Conservation (phyloP, 2,113 vertebrate species). For the Heptranchias perlo region DNA sequence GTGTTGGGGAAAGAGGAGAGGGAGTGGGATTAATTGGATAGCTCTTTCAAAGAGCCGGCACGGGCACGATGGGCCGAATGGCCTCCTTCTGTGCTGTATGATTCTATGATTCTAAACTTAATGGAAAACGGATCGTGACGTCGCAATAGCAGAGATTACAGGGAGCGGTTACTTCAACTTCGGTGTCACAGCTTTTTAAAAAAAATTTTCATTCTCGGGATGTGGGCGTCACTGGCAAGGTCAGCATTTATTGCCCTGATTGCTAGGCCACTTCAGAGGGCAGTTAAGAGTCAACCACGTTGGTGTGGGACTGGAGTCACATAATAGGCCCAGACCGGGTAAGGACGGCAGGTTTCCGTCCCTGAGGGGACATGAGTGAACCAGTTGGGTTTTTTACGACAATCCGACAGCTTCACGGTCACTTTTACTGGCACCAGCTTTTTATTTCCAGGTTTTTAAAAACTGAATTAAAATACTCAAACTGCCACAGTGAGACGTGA, state of each 20-base stretch:
- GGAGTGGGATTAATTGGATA: background rate
- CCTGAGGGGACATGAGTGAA: background rate
- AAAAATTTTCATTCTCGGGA: background rate
- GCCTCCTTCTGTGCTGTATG: background rate
- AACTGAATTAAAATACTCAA: background rate
- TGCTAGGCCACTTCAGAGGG: background rate
- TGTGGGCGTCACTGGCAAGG: background rate
- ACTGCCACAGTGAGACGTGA: background rate
- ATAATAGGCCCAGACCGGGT: no score
- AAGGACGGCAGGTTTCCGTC: no score
- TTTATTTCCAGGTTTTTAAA: background rate
- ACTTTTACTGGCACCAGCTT: background rate
- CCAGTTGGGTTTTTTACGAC: background rate
- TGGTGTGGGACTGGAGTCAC: no score
- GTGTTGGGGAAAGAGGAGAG: background rate
- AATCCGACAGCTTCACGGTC: background rate
- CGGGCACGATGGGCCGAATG: background rate
- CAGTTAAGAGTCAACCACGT: background rate
- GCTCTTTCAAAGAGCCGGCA: background rate
- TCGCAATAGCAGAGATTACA: background rate
- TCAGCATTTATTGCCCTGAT: background rate
- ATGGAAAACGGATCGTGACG: background rate
- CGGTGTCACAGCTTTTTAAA: background rate
- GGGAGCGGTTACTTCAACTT: background rate
- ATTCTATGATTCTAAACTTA: background rate